phyloP scores from a whole-genome alignment of 2,888 invertebrate species.

The Deilephila porcellus region DNA sequence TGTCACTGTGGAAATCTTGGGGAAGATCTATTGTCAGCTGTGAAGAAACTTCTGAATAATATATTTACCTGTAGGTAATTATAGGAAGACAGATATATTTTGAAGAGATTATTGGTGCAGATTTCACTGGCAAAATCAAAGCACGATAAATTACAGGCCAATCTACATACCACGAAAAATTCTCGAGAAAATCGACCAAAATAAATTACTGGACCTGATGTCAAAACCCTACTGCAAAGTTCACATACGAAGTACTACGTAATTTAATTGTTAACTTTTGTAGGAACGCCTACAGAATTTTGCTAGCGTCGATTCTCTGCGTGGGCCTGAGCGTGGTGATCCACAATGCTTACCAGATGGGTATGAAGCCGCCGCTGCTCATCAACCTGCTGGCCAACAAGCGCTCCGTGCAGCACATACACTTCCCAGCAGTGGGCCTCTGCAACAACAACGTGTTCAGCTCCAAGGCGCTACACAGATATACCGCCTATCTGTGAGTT shows the following conservation, averaged over 20 bases:
- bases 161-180: too few relatives aligned
- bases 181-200: too few relatives aligned
- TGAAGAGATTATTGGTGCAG: too few relatives aligned
- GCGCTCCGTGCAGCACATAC: neutral
- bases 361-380: neutral
- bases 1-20: too few relatives aligned
- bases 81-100: too few relatives aligned
- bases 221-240: neutral
- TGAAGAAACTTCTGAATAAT: too few relatives aligned
- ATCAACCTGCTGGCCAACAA: conserved; percentile 5
- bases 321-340: neutral
- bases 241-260: neutral
- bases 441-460: conserved; percentile 3
- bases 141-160: too few relatives aligned
- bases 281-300: neutral
- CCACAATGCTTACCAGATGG: neutral
- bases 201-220: too few relatives aligned
- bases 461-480: neutral
- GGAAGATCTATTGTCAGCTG: too few relatives aligned
- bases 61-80: too few relatives aligned
- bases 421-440: conserved; percentile 9
- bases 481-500: conserved; percentile 1
- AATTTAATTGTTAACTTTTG: neutral
- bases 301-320: neutral
- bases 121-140: too few relatives aligned